Conservation (phyloP, 2,797 vertebrate genomes). For the Lagocephalus sceleratus region DNA sequence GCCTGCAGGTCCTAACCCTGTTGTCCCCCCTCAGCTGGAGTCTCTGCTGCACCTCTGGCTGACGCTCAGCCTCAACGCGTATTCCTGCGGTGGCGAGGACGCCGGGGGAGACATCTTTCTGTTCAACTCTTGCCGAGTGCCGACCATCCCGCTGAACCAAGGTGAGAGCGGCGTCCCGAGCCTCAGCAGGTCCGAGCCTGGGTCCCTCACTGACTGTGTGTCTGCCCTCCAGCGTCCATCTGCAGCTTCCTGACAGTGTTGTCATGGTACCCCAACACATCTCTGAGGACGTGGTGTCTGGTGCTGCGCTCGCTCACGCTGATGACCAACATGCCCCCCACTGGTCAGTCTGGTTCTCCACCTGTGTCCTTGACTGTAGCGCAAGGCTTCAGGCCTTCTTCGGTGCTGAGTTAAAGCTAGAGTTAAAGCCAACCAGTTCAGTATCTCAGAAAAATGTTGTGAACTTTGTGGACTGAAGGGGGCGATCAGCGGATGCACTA, state of each 20-base stretch:
- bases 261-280: conserved; percentile 97
- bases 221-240: conserved; percentile 82
- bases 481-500: too few species aligned
- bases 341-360: conserved; percentile 77
- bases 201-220: too few species aligned
- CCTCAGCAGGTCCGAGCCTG: too few species aligned
- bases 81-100: conserved; percentile 85
- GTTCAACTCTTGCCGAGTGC: conserved; percentile 93
- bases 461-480: too few species aligned
- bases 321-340: conserved; percentile 97
- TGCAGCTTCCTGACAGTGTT: conserved; percentile 94
- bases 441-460: too few species aligned
- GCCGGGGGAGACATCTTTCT: conserved; percentile 91
- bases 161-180: conserved; percentile 71
- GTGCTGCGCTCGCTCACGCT: conserved; percentile 96
- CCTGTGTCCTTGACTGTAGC: too few species aligned
- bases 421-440: too few species aligned
- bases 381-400: too few species aligned
- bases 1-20: too few species aligned
- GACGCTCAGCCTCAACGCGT: conserved; percentile 95
- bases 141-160: conserved; percentile 95
- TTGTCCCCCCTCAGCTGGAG: conserved; percentile 81
- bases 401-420: too few species aligned
- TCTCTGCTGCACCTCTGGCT: conserved; percentile 96
- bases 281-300: conserved; percentile 96